Base-by-base conservation (phyloP, 2,113 vertebrate species). In the Rhadina sibilatrix region DNA sequence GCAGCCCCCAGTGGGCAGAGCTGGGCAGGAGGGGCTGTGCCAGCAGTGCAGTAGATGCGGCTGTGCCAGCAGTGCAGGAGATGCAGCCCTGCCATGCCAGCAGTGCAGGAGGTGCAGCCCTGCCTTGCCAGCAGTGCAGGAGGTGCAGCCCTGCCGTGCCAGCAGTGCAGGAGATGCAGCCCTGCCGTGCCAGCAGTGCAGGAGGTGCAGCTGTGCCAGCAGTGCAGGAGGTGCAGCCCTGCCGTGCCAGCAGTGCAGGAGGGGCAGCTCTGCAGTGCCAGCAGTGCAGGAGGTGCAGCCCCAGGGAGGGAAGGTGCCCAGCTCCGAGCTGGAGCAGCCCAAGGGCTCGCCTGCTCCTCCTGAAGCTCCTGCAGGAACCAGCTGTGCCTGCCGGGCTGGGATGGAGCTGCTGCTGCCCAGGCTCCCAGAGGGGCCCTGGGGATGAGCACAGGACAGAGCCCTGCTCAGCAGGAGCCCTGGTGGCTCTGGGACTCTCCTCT, bases 41-140 rank as follows among this genome's bases (percentile, higher is more conserved):
- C 8, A 5, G 28, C 8, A 1, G 5, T 0, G 24, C 2, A 0
- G 0, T 14, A 35, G 69, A 3, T 6, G 28, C n/a, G n/a, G n/a
- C n/a, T n/a, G n/a, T n/a, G n/a, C n/a, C n/a, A n/a, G n/a, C n/a
- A n/a, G n/a, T n/a, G n/a, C n/a, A n/a, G n/a, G n/a, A n/a, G n/a
- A n/a, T n/a, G n/a, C n/a, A n/a, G n/a, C n/a, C n/a, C n/a, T n/a
- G n/a, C n/a, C n/a, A n/a, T n/a, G n/a, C n/a, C n/a, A n/a, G n/a
- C n/a, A 38, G 37, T 38, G 37, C 37, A 38, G 37, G 37, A 38
- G 37, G 37, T 38, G 37, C 37, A 38, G 5, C 5, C 19, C 24
- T 6, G 12, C 33, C 4, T 24, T 31, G 24, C 56, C 15, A 6
- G 0, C 3, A 1, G n/a, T n/a, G n/a, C n/a, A n/a, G n/a, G 38